Conservation (phyloP, 2,113 vertebrate species). For the Pontoporia blainvillei region DNA sequence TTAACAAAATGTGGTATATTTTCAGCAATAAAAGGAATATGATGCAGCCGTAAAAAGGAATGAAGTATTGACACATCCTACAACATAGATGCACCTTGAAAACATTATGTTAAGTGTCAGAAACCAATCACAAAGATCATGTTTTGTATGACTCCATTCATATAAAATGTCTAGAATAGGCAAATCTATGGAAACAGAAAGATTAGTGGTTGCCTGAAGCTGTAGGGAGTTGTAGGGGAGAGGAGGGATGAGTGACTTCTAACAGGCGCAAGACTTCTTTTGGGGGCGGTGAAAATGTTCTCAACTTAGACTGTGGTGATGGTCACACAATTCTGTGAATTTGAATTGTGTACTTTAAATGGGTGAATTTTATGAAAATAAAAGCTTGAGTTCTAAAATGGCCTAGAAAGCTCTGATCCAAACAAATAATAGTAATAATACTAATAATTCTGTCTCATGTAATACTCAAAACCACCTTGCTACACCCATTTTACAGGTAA, state of each 20-base stretch:
- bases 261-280: not conserved
- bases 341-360: not conserved
- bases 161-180: not conserved
- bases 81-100: not conserved
- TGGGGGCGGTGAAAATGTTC: not conserved
- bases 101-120: not conserved
- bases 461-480: not conserved
- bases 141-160: not conserved
- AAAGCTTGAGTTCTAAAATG: not conserved
- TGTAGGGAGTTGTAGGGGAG: not conserved
- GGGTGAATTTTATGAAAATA: not conserved
- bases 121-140: not conserved
- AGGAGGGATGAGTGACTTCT: not conserved
- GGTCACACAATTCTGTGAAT: not conserved
- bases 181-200: not conserved
- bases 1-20: not conserved
- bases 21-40: not conserved
- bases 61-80: not conserved
- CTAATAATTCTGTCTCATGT: not conserved
- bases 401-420: not conserved
- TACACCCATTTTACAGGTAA: not conserved
- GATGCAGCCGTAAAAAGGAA: not conserved
- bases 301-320: not conserved
- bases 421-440: slow-evolving; percentile 2
- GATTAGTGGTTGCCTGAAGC: not conserved